Percentiles rank a stretch among this genome's conserved stretches.
phyloP scores from a whole-genome alignment of 2,113 vertebrate species.

The Pygoscelis adeliae region DNA sequence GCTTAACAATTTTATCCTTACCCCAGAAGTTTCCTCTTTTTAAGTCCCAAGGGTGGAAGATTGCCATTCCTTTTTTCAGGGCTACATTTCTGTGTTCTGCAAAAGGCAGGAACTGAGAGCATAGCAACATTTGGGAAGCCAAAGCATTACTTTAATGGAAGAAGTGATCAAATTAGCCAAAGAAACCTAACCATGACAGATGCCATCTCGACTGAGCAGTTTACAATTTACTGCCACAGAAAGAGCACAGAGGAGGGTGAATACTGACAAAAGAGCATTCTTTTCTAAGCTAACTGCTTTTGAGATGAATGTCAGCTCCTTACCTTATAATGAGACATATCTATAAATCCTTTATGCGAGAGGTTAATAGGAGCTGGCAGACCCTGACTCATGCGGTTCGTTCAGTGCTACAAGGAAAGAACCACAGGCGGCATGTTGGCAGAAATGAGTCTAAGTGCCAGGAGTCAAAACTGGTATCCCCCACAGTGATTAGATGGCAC shows the following conservation, averaged over 20 bases:
- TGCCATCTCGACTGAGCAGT: constrained; percentile 26
- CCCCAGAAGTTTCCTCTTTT: not conserved
- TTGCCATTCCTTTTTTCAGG: not conserved
- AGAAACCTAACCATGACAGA: constrained; percentile 54
- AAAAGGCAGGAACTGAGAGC: not conserved
- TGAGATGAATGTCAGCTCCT: constrained; percentile 63
- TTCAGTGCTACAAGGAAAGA: constrained; percentile 8
- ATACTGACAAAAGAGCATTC: constrained; percentile 58
- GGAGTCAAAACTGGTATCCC: constrained; percentile 45
- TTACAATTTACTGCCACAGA: constrained; percentile 49
- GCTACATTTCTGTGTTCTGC: not conserved
- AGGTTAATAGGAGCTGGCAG: constrained; percentile 66
- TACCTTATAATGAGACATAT: constrained; percentile 65
- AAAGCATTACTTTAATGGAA: constrained; percentile 43
- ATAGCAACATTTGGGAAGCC: constrained; percentile 7
- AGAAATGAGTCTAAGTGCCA: constrained; percentile 21
- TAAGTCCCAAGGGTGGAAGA: not conserved
- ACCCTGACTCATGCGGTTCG: not conserved
- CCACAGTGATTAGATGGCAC: constrained; percentile 23
- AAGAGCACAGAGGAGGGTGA: constrained; percentile 23
- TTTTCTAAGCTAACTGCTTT: constrained; percentile 50
- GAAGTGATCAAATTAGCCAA: constrained; percentile 53
- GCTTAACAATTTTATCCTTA: not conserved
- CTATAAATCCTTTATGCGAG: constrained; percentile 55
- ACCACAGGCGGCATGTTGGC: not conserved